Evolutionary conservation across 2,113 vertebrate species (phyloP).

Genomic region (Tor tambroides): DNA sequence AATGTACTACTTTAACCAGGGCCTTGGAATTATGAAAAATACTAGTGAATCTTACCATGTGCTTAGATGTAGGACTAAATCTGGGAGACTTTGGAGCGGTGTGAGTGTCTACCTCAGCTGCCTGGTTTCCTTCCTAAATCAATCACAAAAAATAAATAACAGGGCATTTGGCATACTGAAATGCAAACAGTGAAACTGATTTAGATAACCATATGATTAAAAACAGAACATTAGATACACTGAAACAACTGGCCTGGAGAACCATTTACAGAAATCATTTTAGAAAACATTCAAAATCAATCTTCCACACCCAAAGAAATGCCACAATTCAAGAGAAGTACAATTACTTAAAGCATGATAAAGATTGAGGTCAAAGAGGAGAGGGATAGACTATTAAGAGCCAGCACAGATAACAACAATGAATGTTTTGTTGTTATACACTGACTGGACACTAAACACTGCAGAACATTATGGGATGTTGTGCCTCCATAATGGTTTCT

Average conservation of each 20-base stretch:
- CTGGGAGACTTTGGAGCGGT: constrained; percentile 47
- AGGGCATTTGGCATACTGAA: background rate
- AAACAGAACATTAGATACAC: background rate
- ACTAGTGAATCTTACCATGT: constrained; percentile 42
- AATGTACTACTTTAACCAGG: background rate
- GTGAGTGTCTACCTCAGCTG: constrained; percentile 22
- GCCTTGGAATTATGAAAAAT: background rate
- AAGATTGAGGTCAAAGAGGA: background rate
- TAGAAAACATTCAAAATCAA: background rate
- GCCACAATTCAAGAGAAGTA: background rate
- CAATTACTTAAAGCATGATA: background rate
- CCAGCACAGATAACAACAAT: background rate
- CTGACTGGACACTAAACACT: no score
- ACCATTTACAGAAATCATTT: constrained; percentile 2
- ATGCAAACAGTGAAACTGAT: background rate
- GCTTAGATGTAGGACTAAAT: constrained; percentile 34
- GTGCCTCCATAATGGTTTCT: background rate
- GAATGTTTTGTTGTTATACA: constrained; percentile 5
- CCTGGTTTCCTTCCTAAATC: constrained; percentile 53
- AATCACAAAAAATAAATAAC: background rate
- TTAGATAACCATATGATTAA: background rate
- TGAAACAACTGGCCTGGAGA: background rate
- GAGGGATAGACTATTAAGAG: background rate
- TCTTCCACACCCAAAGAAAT: background rate
- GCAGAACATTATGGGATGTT: constrained; percentile 1